Base-by-base conservation (phyloP, 2,113 vertebrate species). In the Periophthalmus modestus region DNA sequence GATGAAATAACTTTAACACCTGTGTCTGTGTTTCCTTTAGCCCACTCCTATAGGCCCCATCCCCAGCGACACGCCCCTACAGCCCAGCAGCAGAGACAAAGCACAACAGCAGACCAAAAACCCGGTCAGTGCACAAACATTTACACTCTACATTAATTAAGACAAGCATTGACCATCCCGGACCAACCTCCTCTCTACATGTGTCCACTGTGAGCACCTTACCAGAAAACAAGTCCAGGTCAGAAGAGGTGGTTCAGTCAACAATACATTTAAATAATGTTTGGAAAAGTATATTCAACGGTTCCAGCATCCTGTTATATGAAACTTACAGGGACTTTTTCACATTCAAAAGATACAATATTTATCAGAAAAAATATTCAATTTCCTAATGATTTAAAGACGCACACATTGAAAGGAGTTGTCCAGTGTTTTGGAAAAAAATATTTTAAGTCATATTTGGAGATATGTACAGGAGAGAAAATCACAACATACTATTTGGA, bases 41-140 rank as follows among this genome's bases (percentile, higher is more conserved):
- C 96, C 97, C 66, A 98, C 96, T 50, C 97, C 97, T 1, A 97
- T 99, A 33, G 97, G 97, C 89, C 95, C 96, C 12, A 95, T 97
- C 87, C 96, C 96, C 83, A 94, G 93, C 13, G 97, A 98, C 82
- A 91, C 96, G 66, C 95, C 95, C 50, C 80, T 93, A 79, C 96
- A 94, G 89, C 92, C 95, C 67, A 96, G 93, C 78, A 95, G 89
- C 85, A 94, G 96, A 89, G 96, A 98, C 87, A 98, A 97, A 93
- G 93, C 93, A 92, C 96, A 95, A 93, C 94, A 94, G 81, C 95
- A 96, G 94, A 94, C 93, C 94, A 98, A 98, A 94, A 96, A 95
- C 91, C 97, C 95, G 96, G 97, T 98, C 89, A 95, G 95, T 5
- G 39, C 62, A 0, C 15, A 0, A 34, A 71, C 15, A 21, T 50